Base-by-base conservation (phyloP, 2,888 invertebrate genomes). In the Platycheirus rosarum region DNA sequence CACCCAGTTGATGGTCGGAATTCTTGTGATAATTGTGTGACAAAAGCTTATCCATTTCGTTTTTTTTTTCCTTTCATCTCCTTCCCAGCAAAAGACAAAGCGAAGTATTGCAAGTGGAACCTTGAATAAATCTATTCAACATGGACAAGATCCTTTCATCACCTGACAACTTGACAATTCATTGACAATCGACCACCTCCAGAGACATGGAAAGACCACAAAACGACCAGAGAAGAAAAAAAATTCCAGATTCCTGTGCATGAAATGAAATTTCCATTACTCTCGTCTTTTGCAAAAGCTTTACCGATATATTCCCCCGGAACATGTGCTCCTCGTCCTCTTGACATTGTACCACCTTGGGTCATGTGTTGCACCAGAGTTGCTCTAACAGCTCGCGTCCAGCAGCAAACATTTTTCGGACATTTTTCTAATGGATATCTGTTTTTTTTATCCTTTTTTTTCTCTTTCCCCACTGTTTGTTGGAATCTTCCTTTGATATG, bases 401-500 rank as follows among this genome's bases (percentile, higher is more conserved):
- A 68, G 42, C 37, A 37, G 44, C 71, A 69, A 69, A 65, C 70
- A 53, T 84, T 84, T 84, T 84, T 78, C 63, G 66, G 84, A 84
- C 84, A 68, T 84, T 78, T 84, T 78, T 78, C 84, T 84, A 84
- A 84, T 84, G 48, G 84, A 5, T 60, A 74, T 73, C 63, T 63
- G 32, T 14, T 44, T 75, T 13, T 51, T 46, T 53, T 57, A 69
- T 63, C 16, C 60, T 6, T 11, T 37, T 32, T 2, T 23, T 14
- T 40, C 42, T 32, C 9, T 53, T 66, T 23, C 13, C 9, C 49
- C 48, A 46, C 14, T 32, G 13, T 53, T 29, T 51, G 35, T 60
- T 49, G 18, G 42, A 16, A 14, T 53, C 44, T 42, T 74, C 57
- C 51, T 70, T 75, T 70, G 62, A 63, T 18, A 42, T 32, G 20